phyloP scores from a whole-genome alignment of 2,888 invertebrate species.

The Halictus quadricinctus region DNA sequence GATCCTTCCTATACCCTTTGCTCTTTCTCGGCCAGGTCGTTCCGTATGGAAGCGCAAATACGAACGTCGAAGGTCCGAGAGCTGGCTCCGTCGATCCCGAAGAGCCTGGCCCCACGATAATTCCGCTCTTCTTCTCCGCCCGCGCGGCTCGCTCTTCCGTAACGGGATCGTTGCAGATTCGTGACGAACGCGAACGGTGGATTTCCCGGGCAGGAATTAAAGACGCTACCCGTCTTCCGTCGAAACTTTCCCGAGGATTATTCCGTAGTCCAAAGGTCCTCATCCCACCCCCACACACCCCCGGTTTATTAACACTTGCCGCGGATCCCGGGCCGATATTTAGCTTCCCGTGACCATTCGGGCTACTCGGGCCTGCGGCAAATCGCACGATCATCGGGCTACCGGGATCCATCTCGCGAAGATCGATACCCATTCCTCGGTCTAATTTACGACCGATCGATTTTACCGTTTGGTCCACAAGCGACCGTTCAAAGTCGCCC shows the following conservation, averaged over 20 bases:
- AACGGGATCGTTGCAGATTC: constrained; percentile 14
- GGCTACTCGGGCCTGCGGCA: background rate
- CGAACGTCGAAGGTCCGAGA: background rate
- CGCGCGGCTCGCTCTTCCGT: background rate
- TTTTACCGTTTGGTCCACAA: background rate
- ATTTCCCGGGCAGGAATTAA: background rate
- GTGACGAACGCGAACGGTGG: background rate
- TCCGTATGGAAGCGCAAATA: constrained; percentile 26
- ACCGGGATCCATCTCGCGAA: background rate
- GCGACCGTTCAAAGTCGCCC: too few relatives aligned
- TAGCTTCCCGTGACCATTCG: background rate
- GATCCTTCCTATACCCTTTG: background rate
- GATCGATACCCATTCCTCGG: background rate
- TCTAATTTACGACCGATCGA: background rate
- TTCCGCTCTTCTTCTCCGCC: background rate
- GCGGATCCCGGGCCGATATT: background rate
- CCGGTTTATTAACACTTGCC: background rate
- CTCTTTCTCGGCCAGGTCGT: constrained; percentile 21
- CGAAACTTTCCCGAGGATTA: constrained; percentile 14
- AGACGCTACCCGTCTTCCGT: background rate
- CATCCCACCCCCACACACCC: too few relatives aligned
- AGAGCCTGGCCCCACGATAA: background rate
- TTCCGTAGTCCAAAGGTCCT: background rate
- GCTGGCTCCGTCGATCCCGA: background rate
- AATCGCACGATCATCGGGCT: background rate